Base-by-base conservation (phyloP, 1,140 invertebrate genomes). In the Drosophila kohkoa region DNA sequence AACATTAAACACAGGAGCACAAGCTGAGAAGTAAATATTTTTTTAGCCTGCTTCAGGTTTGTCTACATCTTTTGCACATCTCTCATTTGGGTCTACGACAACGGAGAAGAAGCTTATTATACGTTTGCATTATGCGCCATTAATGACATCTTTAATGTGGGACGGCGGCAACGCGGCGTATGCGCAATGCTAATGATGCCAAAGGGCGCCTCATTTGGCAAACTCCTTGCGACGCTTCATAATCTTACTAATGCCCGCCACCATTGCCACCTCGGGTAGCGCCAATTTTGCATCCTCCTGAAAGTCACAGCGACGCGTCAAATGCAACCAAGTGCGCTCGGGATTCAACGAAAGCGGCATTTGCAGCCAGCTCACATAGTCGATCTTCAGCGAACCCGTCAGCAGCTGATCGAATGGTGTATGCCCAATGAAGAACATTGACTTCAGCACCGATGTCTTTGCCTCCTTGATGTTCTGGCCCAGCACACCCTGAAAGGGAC, bases 401-500 rank as follows among this genome's bases (percentile, higher is more conserved):
- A 95, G 77, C 13, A 94, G 85, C 93, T 96, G 95, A 93, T 97
- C 96, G 75, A 96, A 96, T 2, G 94, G 94, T 13, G 92, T 92
- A 59, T 95, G 93, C 7, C 95, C 96, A 48, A 97, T 96, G 75
- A 96, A 95, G 82, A 96, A 97, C 96, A 96, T 96, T 15, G 94
- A 94, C 80, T 96, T 95, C 2, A 96, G 91, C 2, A 97, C 92
- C 6, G 81, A 82, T 0, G 94, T 93, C 16, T 95, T 94, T n/a
- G 92, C 92, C 64, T 93, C 92, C 48, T 94, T 82, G 1, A 94
- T 93, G 38, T 94, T 92, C 63, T 92, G 92, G 0, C 92, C 92
- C 25, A 87, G 77, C 7, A 91, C 77, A 3, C 81, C 78, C 30
- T 92, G 81, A 62, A 91, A 91, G 0, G 88, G 89, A 62, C 87